A percentile compares a stretch with the other conserved stretches of the same genome.
These are phyloP conservation scores for Halcyon malimbica DNA, from an alignment of 2,113 vertebrate species.

Conservation along the genomic window DNA sequence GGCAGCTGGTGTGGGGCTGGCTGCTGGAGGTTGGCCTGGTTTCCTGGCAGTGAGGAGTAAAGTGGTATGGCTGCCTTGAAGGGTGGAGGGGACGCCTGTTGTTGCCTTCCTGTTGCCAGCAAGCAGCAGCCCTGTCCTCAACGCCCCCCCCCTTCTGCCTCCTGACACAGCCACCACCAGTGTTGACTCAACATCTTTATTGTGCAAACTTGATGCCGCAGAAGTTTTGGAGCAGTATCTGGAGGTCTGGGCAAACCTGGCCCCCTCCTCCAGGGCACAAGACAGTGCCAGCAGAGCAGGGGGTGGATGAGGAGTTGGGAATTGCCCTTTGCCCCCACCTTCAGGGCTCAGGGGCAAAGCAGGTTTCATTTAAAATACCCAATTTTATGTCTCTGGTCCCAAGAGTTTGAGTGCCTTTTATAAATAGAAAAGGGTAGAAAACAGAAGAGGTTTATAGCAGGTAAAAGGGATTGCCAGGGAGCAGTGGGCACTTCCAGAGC, in stretches of 20 bases:
- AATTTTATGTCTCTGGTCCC: not conserved
- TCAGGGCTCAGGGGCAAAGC: not conserved
- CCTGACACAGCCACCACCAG: not conserved
- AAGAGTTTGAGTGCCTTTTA: not conserved
- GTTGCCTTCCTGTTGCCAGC: too few species aligned
- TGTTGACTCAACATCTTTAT: not conserved
- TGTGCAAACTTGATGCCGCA: not conserved
- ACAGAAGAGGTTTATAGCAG: not conserved
- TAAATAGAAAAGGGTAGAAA: not conserved
- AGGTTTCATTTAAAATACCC: not conserved
- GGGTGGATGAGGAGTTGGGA: not conserved
- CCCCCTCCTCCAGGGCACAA: not conserved
- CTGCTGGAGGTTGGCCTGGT: not conserved
- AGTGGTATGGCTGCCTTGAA: accelerated
- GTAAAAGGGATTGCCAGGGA: not conserved
- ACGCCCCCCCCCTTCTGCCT: accelerated
- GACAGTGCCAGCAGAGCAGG: not conserved
- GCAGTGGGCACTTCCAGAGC: not conserved
- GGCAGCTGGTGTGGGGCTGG: not conserved
- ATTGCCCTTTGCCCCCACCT: not conserved
- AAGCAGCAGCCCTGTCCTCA: not conserved
- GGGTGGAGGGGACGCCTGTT: not conserved
- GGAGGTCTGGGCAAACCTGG: not conserved
- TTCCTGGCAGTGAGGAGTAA: too few species aligned
- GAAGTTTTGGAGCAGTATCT: not conserved